Evolutionary conservation across 2,113 vertebrate species (phyloP).

Genomic region (Synchiropus splendidus): DNA sequence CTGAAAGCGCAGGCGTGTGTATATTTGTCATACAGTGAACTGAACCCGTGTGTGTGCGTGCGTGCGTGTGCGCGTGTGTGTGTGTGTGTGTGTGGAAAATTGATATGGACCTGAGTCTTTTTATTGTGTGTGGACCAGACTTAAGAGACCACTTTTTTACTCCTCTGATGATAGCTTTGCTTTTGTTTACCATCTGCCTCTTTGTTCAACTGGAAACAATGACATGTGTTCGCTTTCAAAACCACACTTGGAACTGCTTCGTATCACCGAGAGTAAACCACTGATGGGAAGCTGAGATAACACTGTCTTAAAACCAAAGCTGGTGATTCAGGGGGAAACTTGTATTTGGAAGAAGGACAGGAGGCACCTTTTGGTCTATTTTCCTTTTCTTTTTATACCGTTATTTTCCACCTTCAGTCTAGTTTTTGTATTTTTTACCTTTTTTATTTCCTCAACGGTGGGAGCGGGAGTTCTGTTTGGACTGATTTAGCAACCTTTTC

Average conservation of each 20-base stretch:
- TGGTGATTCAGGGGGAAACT: neutral
- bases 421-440: constrained; percentile 34
- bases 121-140: constrained; percentile 16
- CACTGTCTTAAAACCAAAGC: too few relatives aligned
- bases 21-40: constrained; percentile 42
- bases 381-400: constrained; percentile 8
- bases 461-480: constrained; percentile 60
- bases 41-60: constrained; percentile 13
- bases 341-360: constrained; percentile 24
- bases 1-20: constrained; percentile 41
- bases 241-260: too few relatives aligned
- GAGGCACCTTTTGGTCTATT: constrained; percentile 49
- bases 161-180: constrained; percentile 13
- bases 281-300: neutral
- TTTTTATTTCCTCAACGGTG: constrained; percentile 30
- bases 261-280: constrained; percentile 1
- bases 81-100: constrained; percentile 6
- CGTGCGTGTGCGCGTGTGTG: constrained; percentile 4
- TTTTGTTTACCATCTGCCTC: constrained; percentile 21
- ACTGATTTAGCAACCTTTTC: constrained; percentile 49
- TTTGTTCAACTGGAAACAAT: constrained; percentile 10
- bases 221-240: too few relatives aligned
- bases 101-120: constrained; percentile 30
- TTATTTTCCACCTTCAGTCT: constrained; percentile 15
- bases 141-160: constrained; percentile 22